These are phyloP conservation scores for Cossypha caffra DNA, from an alignment of 2,797 vertebrate genomes.

Conservation along the genomic window DNA sequence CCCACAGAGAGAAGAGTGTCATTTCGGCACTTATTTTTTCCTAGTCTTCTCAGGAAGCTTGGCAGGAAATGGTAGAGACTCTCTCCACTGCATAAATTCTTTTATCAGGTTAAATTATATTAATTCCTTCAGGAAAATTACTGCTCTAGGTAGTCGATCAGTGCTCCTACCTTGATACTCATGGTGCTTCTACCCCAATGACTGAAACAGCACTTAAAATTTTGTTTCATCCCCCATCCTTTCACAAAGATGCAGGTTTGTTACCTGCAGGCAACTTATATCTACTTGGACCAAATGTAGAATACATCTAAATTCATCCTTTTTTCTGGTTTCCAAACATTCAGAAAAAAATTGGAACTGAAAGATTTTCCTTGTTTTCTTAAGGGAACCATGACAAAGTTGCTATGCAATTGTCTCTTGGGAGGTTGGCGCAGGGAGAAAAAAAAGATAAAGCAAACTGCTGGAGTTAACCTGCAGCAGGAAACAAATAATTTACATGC, in stretches of 20 bases:
- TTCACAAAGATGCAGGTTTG: neutral
- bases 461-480: neutral
- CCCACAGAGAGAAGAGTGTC: fast-evolving
- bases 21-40: neutral
- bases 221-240: neutral
- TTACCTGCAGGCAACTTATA: neutral
- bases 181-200: neutral
- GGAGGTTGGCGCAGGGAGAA: fast-evolving
- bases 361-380: neutral
- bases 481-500: neutral
- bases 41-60: neutral
- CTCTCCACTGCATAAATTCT: neutral
- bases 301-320: neutral
- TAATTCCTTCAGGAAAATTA: neutral
- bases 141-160: neutral
- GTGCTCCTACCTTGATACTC: neutral
- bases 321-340: neutral
- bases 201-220: neutral
- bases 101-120: neutral
- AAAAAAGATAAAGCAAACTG: neutral
- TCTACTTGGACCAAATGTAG: fast-evolving
- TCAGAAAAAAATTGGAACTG: neutral
- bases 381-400: neutral
- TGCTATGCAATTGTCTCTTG: neutral
- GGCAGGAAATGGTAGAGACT: neutral